phyloP scores from a whole-genome alignment of 2,113 vertebrate species.

The Noturus placidus region DNA sequence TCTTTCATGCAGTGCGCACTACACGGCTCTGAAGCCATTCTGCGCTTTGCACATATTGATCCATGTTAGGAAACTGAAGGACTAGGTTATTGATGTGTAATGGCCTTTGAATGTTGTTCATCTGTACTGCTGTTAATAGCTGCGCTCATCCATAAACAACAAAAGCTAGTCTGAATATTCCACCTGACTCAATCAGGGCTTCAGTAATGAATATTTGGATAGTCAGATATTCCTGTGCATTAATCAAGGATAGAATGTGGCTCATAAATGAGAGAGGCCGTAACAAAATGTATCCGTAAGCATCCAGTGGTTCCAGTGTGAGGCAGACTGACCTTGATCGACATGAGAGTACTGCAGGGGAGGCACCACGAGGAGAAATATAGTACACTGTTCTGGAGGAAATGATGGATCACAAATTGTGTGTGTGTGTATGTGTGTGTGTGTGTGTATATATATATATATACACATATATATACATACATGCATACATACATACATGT shows the following conservation, averaged over 20 bases:
- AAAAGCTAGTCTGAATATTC: not conserved
- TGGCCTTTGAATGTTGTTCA: slow-evolving; percentile 51
- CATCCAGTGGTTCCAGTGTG: not conserved
- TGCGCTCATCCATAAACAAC: not conserved
- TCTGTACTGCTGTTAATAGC: slow-evolving; percentile 32
- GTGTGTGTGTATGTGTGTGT: no score
- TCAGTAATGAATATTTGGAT: not conserved
- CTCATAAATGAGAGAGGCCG: not conserved
- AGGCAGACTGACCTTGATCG: no score
- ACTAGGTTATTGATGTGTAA: slow-evolving; percentile 9
- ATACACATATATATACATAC: no score
- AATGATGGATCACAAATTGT: no score
- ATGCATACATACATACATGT: no score
- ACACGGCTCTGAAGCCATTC: not conserved
- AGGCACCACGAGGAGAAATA: not conserved
- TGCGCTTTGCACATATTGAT: slow-evolving; percentile 45
- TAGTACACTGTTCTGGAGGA: not conserved
- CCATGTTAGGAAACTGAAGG: slow-evolving; percentile 27
- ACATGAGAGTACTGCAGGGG: not conserved
- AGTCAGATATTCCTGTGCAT: not conserved
- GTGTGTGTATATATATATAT: no score
- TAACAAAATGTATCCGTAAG: not conserved
- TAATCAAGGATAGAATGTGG: not conserved
- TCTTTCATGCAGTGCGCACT: not conserved
- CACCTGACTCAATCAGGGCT: not conserved